Base-by-base conservation (phyloP, 2,113 vertebrate genomes). In the Acrocephalus arundinaceus region DNA sequence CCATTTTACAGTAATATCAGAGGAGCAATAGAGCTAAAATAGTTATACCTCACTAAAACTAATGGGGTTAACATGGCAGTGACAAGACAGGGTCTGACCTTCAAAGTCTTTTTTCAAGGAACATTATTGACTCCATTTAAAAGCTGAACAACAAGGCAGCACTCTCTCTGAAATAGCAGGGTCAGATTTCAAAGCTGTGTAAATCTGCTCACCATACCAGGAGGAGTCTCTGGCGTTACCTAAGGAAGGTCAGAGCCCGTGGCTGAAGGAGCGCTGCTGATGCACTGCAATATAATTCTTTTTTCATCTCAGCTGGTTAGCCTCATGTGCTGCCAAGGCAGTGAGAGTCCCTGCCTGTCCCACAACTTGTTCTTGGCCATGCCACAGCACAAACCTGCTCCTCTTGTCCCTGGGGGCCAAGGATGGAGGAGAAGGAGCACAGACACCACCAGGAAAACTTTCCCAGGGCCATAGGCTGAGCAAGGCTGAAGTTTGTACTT, bases 351-450 rank as follows among this genome's bases (percentile, higher is more conserved):
- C 21, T 55, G 46, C 39, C 48, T 18, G 5, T 65, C 49, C 66
- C 54, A 39, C 28, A 22, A 4, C 0, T 1, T 22, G 14, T 25
- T 73, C 35, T 33, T 3, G 1, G 45, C 28, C 37, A 27, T 0
- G 1, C 15, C 43, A 20, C 54, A 62, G 15, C 23, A 57, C 68
- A 84, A 55, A 86, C 17, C 19, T 43, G 68, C 11, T 74, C 55
- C 57, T 63, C 33, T 20, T 30, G 19, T 22, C 33, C 33, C 30
- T 3, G 3, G 0, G 24, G 10, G 16, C 67, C 45, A 27, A 37
- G 46, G 5, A 35, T 10, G 12, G 35, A 65, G 24, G 22, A 39
- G 30, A 58, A 67, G 6, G 23, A 68, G 43, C 15, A 49, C 37
- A 76, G 54, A 49, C 39, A 16, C 11, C 6, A 79, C 10, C 7